Conservation (phyloP, 2,888 invertebrate genomes). For the Allygus modestus region DNA sequence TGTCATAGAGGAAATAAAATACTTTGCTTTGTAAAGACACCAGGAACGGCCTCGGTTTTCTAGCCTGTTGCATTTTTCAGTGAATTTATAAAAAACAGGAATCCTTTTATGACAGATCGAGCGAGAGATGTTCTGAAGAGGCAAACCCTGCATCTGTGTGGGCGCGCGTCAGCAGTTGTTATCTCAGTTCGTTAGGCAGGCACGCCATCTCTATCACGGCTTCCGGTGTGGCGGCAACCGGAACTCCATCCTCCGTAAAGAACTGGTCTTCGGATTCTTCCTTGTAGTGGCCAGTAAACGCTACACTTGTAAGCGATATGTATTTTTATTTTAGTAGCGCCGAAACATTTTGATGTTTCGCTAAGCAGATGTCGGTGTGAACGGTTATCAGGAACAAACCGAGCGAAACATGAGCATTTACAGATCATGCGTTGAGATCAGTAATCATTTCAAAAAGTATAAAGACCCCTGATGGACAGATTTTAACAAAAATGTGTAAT, state of each 20-base stretch:
- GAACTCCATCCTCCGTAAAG: slow-evolving; percentile 28
- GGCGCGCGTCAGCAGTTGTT: slow-evolving; percentile 36
- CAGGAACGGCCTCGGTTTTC: neutral
- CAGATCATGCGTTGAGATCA: too few relatives aligned
- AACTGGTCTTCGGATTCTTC: slow-evolving; percentile 24
- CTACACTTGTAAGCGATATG: neutral
- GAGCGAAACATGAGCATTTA: too few relatives aligned
- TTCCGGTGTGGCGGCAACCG: slow-evolving; percentile 44
- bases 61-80: neutral
- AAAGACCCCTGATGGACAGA: too few relatives aligned
- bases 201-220: slow-evolving; percentile 11
- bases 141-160: slow-evolving; percentile 1
- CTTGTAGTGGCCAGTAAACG: neutral
- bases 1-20: too few relatives aligned
- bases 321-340: too few relatives aligned
- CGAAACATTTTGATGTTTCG: too few relatives aligned
- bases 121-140: neutral
- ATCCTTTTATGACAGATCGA: neutral
- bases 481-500: too few relatives aligned
- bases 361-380: too few relatives aligned
- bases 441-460: too few relatives aligned
- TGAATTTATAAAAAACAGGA: neutral
- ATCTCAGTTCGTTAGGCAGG: slow-evolving; percentile 39
- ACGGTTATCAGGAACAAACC: too few relatives aligned
- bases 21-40: too few relatives aligned